phyloP scores from a whole-genome alignment of 2,797 vertebrate genomes.

The Crenuchus spilurus region DNA sequence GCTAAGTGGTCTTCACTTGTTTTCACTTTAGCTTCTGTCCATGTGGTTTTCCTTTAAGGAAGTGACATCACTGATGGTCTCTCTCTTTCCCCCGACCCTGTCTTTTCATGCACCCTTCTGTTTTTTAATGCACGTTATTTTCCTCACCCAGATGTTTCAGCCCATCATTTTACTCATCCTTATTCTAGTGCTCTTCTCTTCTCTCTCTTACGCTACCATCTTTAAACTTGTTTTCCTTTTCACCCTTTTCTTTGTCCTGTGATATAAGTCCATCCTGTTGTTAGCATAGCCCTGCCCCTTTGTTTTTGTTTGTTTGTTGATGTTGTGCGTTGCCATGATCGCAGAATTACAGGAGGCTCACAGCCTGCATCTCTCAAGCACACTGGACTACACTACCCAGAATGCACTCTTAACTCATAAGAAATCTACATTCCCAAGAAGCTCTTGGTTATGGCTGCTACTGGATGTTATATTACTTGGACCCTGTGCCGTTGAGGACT shows the following conservation, averaged over 20 bases:
- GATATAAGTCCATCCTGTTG: conserved; percentile 67
- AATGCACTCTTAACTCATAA: conserved; percentile 8
- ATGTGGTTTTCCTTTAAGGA: conserved; percentile 23
- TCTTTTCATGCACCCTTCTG: conserved; percentile 41
- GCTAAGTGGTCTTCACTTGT: too few species aligned
- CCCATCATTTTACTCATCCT: conserved; percentile 99
- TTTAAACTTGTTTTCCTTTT: conserved; percentile 99
- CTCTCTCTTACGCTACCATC: conserved; percentile 97
- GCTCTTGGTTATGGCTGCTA: conserved; percentile 4
- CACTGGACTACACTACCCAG: conserved; percentile 80
- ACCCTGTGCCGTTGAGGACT: background rate
- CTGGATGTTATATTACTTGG: conserved; percentile 57
- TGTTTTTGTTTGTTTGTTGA: conserved; percentile 75
- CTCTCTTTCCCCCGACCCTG: conserved; percentile 47
- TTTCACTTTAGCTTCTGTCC: background rate
- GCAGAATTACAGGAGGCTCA: conserved; percentile 86
- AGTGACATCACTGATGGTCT: conserved; percentile 31
- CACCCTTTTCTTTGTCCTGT: conserved; percentile 98
- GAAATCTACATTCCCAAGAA: conserved; percentile 15
- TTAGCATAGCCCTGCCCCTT: conserved; percentile 78
- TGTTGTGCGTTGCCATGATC: conserved; percentile 85
- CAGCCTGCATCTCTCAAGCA: conserved; percentile 63
- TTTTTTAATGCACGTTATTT: conserved; percentile 64
- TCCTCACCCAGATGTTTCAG: conserved; percentile 96
- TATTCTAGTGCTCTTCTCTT: conserved; percentile 98